These are phyloP conservation scores for Paratrypauchen microcephalus DNA, from an alignment of 2,797 vertebrate species.

Conservation along the genomic window DNA sequence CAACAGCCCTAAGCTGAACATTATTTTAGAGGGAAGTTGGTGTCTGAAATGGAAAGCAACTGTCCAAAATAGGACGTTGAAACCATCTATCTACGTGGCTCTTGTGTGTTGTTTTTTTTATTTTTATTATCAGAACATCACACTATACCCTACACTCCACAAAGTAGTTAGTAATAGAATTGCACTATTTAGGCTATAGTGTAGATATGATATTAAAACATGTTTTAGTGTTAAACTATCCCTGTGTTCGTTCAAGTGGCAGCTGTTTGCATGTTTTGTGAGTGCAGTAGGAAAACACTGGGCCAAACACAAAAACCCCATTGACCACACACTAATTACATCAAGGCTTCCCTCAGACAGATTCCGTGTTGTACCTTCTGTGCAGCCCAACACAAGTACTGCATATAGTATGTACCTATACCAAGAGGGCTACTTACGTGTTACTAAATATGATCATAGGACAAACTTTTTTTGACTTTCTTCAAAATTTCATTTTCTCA, in stretches of 20 bases:
- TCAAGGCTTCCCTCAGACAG: slow-evolving; percentile 10
- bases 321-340: slow-evolving; percentile 23
- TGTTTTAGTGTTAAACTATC: not conserved
- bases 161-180: not conserved
- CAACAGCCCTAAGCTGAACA: no score
- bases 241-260: not conserved
- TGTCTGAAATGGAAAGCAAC: not conserved
- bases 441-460: not conserved
- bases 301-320: slow-evolving; percentile 4
- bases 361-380: slow-evolving; percentile 5
- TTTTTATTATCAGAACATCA: not conserved
- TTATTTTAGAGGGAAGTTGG: not conserved
- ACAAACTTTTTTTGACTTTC: not conserved
- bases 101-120: not conserved
- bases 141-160: not conserved
- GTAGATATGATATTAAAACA: no score
- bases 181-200: not conserved
- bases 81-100: not conserved
- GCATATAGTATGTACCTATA: not conserved
- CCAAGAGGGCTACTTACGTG: not conserved
- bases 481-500: not conserved
- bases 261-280: not conserved
- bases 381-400: slow-evolving; percentile 5
- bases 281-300: not conserved
- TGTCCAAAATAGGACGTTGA: slow-evolving; percentile 5